Evolutionary conservation across 2,113 vertebrate genomes (phyloP).

Genomic region (Puffinus mauretanicus): DNA sequence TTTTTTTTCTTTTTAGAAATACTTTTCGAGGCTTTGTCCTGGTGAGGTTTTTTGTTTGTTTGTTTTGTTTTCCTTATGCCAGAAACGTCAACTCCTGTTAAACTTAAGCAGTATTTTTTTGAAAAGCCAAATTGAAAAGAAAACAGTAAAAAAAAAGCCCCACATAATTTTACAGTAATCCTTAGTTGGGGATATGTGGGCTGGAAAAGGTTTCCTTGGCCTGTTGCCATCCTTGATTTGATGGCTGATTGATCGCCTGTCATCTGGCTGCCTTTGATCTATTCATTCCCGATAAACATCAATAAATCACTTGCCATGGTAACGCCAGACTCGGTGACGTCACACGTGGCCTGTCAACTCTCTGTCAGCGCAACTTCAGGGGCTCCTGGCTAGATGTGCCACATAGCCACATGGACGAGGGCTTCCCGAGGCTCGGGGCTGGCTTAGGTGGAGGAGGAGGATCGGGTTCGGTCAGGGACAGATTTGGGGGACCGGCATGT

Average conservation of each 20-base stretch:
- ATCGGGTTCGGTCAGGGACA: not conserved
- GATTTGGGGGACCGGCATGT: not conserved
- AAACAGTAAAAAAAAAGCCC: constrained; percentile 59
- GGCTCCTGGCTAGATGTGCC: constrained; percentile 39
- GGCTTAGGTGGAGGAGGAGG: not conserved
- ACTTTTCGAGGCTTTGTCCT: constrained; percentile 53
- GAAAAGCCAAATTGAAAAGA: constrained; percentile 57
- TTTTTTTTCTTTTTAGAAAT: not conserved
- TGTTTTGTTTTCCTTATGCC: constrained; percentile 36
- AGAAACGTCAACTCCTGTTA: constrained; percentile 69
- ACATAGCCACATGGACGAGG: constrained; percentile 9
- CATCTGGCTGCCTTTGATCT: constrained; percentile 95
- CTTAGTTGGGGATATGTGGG: constrained; percentile 75
- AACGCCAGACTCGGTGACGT: constrained; percentile 86
- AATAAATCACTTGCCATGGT: constrained; percentile 91
- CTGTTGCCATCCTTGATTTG: constrained; percentile 96
- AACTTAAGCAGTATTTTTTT: constrained; percentile 54
- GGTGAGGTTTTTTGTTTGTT: not conserved
- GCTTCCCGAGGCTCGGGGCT: not conserved
- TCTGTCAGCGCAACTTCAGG: constrained; percentile 71
- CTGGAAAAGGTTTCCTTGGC: constrained; percentile 88
- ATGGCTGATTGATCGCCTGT: constrained; percentile 95
- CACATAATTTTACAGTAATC: constrained; percentile 83
- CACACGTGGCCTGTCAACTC: constrained; percentile 82
- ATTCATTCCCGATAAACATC: constrained; percentile 98